Base-by-base conservation (phyloP, 2,113 vertebrate species). In the Tonatia bakeri region DNA sequence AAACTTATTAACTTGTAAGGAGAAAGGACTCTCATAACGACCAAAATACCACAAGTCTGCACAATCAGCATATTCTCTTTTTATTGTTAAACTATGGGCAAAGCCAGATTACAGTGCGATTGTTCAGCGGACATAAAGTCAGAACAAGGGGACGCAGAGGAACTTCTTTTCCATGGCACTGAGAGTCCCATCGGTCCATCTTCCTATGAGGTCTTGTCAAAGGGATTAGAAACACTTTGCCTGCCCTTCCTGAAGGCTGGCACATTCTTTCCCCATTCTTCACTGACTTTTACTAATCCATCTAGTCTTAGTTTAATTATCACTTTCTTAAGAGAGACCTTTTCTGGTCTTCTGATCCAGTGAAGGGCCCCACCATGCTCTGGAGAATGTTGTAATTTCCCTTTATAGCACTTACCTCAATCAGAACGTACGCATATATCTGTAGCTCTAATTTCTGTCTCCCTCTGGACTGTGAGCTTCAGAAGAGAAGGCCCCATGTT, bases 301-400 rank as follows among this genome's bases (percentile, higher is more conserved):
- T 54, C 11, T 89, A 80, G 90, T 95, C 69, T 72, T 84, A 76
- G n/a, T 38, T 92, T 95, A 91, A 95, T 94, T 96, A 94, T 96
- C 90, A 95, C 77, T 96, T 95, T 67, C 84, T 95, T 84, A 92
- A 92, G 83, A 81, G 86, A 85, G 16, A 82, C 1, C 19, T 83
- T 77, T 70, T 50, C 47, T 89, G 59, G 52, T 67, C 54, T 65
- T 93, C 92, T 79, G 72, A 61, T 36, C 73, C 93, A 36, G 72
- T 86, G 87, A 89, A 93, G 33, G n/a, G 36, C 33, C 13, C 52
- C 80, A 36, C 31, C 11, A 61, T 8, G 43, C 38, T 82, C 31
- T 8, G 79, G 20, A 75, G 54, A 2, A 50, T 28, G 8, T 56
- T 59, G 33, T 75, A 33, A 80, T 70, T 92, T 91, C 36, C 79